These are phyloP conservation scores for Montifringilla adamsi DNA, from an alignment of 2,113 vertebrate genomes.

Conservation along the genomic window DNA sequence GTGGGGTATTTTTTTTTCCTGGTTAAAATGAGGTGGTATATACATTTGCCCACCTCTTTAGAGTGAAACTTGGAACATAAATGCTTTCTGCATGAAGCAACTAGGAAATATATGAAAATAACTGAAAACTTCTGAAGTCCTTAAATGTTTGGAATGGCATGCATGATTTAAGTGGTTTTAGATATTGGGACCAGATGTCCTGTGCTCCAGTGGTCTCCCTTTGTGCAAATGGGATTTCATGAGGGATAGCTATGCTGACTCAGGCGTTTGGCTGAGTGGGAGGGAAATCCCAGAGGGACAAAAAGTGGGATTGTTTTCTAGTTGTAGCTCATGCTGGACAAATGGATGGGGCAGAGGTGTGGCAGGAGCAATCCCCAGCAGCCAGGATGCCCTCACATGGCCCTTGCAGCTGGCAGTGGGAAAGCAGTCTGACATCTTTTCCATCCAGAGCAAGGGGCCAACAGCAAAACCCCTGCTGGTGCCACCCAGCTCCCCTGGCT, in stretches of 20 bases:
- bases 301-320: neutral
- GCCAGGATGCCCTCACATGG: neutral
- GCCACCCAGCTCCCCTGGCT: neutral
- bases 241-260: conserved; percentile 40
- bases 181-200: conserved; percentile 63
- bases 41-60: neutral
- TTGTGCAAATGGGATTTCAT: conserved; percentile 15
- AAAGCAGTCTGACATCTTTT: neutral
- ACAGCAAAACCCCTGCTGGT: neutral
- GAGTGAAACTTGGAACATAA: neutral
- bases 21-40: neutral
- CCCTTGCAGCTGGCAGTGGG: neutral
- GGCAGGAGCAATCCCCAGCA: neutral
- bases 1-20: neutral
- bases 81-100: neutral
- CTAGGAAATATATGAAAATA: conserved; percentile 26
- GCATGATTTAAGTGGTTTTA: conserved; percentile 58
- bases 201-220: neutral
- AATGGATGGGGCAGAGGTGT: neutral
- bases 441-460: neutral
- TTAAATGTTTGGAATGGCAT: conserved; percentile 59
- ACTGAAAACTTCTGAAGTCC: conserved; percentile 25
- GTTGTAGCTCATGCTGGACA: neutral
- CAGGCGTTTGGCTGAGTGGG: neutral
- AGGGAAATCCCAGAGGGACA: conserved; percentile 17